Conservation (phyloP, 1,140 invertebrate species). For the Apolygus lucorum region DNA sequence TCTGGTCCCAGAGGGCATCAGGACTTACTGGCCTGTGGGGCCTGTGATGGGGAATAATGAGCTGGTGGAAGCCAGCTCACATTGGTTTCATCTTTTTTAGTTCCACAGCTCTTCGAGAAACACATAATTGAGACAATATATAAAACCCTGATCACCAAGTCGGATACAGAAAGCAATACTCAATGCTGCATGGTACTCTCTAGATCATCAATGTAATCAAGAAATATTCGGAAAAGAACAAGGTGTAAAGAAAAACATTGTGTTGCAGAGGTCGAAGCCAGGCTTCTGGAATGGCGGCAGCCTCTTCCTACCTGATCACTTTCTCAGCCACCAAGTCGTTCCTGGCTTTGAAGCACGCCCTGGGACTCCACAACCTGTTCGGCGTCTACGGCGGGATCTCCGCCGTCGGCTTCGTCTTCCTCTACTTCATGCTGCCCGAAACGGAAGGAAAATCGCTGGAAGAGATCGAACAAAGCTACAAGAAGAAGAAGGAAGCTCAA, state of each 20-base stretch:
- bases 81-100: no score
- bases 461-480: constrained; percentile 46
- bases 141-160: no score
- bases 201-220: no score
- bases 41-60: no score
- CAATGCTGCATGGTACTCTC: no score
- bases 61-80: no score
- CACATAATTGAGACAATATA: no score
- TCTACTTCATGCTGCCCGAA: constrained; percentile 58
- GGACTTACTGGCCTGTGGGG: no score
- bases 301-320: constrained; percentile 21
- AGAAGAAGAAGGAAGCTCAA: background rate
- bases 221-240: background rate
- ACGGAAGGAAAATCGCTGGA: constrained; percentile 72
- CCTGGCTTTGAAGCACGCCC: background rate
- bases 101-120: no score
- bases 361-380: constrained; percentile 52
- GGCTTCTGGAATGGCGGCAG: constrained; percentile 31
- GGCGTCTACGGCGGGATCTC: constrained; percentile 53
- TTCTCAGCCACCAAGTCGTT: constrained; percentile 17
- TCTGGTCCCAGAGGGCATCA: no score
- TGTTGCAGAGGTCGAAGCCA: constrained; percentile 30
- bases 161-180: no score
- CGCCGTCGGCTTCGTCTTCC: constrained; percentile 43
- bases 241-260: background rate